Evolutionary conservation across 2,113 vertebrate genomes (phyloP), one percentile per base, ranked within the genome.

Genomic region (Vulpes vulpes): DNA sequence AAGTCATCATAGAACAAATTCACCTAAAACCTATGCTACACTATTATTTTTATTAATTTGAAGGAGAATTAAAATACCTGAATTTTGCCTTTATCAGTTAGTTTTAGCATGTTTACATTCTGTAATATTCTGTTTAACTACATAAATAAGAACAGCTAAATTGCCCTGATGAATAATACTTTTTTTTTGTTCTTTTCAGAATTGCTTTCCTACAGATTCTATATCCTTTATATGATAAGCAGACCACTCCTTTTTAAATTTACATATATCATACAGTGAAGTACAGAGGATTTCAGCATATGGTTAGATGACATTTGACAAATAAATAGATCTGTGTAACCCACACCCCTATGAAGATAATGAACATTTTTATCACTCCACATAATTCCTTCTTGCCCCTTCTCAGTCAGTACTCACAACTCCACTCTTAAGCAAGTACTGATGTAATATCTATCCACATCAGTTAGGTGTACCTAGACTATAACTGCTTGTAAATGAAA

Each of bases 91-190:
- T 27, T 92, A 3, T 71, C 71, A 49, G 59, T 30, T 91, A 17
- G 5, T 60, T 90, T 95, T 69, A 80, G 35, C 25, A 59, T 53
- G 10, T 91, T 84, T 80, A 84, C 83, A 74, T 82, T 90, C 92
- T 35, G 57, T 92, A 78, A 7, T 15, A 74, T 62, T 51, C 16
- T 80, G 3, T 8, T 92, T 88, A 55, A 76, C 85, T 82, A 67
- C 1, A 16, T 88, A 92, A 55, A 69, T 43, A 94, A 55, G 1
- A 67, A 6, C 62, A 71, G 22, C 64, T 17, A 85, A 81, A 51
- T 78, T 59, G 32, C 11, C 38, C 16, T 74, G 8, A 38, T 27
- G 7, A 55, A 20, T 91, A 59, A 53, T 67, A 23, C 9, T 17
- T 57, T 10, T 73, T 73, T 82, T 84, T 62, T 23, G 14, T 73